A percentile compares a stretch with the other conserved stretches of the same genome.
phyloP scores from a whole-genome alignment of 2,888 invertebrate genomes.

The Lysandra coridon region DNA sequence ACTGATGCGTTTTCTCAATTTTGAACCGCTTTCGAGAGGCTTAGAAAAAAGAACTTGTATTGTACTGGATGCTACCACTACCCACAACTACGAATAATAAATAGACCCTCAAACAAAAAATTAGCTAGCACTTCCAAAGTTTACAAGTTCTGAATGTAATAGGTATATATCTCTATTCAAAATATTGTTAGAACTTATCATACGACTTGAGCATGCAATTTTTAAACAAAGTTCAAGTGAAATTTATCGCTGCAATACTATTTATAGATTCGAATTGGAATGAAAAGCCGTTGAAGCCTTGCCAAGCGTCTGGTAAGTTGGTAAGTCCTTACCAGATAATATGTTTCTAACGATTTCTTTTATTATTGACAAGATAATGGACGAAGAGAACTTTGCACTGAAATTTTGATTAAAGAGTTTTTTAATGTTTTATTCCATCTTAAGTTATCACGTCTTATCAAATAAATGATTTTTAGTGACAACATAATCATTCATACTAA shows the following conservation, averaged over 20 bases:
- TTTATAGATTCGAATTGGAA: slow-evolving; percentile 52
- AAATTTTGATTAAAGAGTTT: background rate
- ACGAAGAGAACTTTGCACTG: background rate
- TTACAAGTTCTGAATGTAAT: background rate
- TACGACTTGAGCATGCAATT: slow-evolving; percentile 56
- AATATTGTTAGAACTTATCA: slow-evolving; percentile 51
- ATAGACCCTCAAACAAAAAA: background rate
- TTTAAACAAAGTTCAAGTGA: slow-evolving; percentile 48
- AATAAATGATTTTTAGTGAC: too few relatives aligned
- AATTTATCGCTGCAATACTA: slow-evolving; percentile 62
- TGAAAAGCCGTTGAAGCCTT: slow-evolving; percentile 48
- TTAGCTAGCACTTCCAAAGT: background rate
- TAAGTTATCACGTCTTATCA: too few relatives aligned
- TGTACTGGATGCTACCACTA: background rate
- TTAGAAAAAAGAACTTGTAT: background rate
- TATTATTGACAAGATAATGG: slow-evolving; percentile 37
- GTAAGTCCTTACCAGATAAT: slow-evolving; percentile 50
- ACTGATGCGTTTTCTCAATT: too few relatives aligned
- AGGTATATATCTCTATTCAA: background rate
- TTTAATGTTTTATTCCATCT: too few relatives aligned
- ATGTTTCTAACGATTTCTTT: slow-evolving; percentile 48
- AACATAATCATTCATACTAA: too few relatives aligned
- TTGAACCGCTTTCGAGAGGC: too few relatives aligned
- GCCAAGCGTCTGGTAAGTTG: slow-evolving; percentile 58
- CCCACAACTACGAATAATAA: too few relatives aligned